A percentile compares a stretch with the other conserved stretches of the same genome.
Conservation (phyloP, 2,113 vertebrate species). For the Chascanopsetta lugubris region DNA sequence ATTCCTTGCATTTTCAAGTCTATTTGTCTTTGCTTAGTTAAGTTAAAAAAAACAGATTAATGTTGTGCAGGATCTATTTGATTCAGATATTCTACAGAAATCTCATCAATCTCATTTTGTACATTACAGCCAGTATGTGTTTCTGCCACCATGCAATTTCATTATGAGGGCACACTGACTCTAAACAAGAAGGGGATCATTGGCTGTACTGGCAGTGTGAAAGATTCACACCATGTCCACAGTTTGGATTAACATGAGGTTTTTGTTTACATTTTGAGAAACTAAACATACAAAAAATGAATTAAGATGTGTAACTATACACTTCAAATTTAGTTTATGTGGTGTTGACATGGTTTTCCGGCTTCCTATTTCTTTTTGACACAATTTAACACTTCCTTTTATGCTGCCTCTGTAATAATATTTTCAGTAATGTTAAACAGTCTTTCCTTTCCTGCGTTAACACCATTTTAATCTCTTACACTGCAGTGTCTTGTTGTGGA, state of each 20-base stretch:
- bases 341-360: constrained; percentile 18
- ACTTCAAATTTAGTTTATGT: not conserved
- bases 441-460: not conserved
- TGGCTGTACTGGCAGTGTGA: not conserved
- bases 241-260: not conserved
- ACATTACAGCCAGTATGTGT: not conserved
- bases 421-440: constrained; percentile 6
- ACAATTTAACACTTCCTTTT: constrained; percentile 18
- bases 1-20: constrained; percentile 17
- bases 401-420: constrained; percentile 17
- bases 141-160: not conserved
- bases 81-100: not conserved
- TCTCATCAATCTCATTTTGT: not conserved
- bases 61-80: not conserved
- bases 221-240: constrained; percentile 16
- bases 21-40: constrained; percentile 6
- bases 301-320: not conserved
- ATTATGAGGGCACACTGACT: no score
- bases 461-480: not conserved
- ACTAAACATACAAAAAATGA: not conserved
- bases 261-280: not conserved
- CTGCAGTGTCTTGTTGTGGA: constrained; percentile 38
- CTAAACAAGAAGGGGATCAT: not conserved
- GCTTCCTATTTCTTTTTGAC: constrained; percentile 21
- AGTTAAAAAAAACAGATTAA: not conserved